Conservation (phyloP, 2,113 vertebrate species). For the Epinephelus moara region DNA sequence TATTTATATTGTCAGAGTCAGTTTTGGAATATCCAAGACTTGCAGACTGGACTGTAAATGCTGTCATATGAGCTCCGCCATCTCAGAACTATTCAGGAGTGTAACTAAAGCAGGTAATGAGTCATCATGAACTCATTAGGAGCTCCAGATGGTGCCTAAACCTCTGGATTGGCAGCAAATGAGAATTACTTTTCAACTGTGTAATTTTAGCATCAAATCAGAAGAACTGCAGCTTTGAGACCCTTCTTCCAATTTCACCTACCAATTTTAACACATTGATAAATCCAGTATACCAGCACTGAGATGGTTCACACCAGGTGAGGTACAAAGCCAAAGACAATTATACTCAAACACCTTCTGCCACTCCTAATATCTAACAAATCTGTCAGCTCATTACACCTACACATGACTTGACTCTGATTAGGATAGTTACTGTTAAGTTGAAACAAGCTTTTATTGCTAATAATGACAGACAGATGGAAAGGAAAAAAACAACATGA, state of each 20-base stretch:
- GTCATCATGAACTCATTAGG: slow-evolving; percentile 59
- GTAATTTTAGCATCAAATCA: slow-evolving; percentile 52
- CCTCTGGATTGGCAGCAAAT: slow-evolving; percentile 51
- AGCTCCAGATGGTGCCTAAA: slow-evolving; percentile 55
- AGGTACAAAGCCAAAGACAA: neutral
- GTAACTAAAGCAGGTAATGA: slow-evolving; percentile 53
- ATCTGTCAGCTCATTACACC: slow-evolving; percentile 1
- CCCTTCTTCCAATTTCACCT: neutral
- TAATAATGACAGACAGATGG: neutral
- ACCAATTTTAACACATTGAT: neutral
- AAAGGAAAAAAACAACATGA: no score
- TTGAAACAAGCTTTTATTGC: neutral
- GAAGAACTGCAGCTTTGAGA: slow-evolving; percentile 16
- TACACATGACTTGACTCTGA: neutral
- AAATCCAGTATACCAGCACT: neutral
- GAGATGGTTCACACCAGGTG: slow-evolving; percentile 19
- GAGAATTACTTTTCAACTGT: slow-evolving; percentile 52
- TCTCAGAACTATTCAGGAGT: slow-evolving; percentile 29
- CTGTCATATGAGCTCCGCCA: neutral
- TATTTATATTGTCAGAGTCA: neutral
- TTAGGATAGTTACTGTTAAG: neutral
- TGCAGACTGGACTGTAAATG: slow-evolving; percentile 3
- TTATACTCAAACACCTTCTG: neutral
- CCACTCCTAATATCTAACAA: neutral
- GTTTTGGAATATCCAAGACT: neutral